Conservation (phyloP, 2,888 invertebrate genomes). For the Drosophila atroscutellata region DNA sequence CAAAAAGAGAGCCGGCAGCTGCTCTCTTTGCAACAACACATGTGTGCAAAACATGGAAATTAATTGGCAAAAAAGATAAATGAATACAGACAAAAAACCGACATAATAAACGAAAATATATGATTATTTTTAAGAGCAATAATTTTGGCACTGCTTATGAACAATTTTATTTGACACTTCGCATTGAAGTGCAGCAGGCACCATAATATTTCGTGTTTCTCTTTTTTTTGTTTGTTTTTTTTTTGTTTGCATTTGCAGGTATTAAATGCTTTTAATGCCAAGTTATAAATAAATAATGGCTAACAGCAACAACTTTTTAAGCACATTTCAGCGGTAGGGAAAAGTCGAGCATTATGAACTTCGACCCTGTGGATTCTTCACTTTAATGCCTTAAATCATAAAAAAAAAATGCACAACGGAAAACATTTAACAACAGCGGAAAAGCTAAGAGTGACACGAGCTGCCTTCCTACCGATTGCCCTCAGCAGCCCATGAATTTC, state of each 20-base stretch:
- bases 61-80: conserved; percentile 17
- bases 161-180: conserved; percentile 71
- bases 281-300: conserved; percentile 43
- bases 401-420: conserved; percentile 39
- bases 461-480: conserved; percentile 2
- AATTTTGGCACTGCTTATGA: conserved; percentile 62
- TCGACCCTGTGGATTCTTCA: conserved; percentile 1
- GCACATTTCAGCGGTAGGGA: conserved; percentile 3
- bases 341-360: conserved; percentile 32
- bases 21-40: conserved; percentile 18
- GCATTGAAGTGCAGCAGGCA: conserved; percentile 21
- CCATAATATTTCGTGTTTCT: neutral
- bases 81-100: neutral
- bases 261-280: conserved; percentile 29
- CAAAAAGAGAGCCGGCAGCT: conserved; percentile 5
- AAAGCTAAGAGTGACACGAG: conserved; percentile 63
- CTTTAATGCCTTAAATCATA: conserved; percentile 39
- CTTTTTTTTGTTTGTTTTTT: neutral
- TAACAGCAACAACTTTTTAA: conserved; percentile 14
- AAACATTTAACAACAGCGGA: conserved; percentile 60
- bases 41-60: conserved; percentile 20
- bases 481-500: conserved; percentile 53
- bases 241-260: conserved; percentile 1
- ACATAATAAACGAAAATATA: conserved; percentile 46
- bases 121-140: conserved; percentile 53